phyloP scores from a whole-genome alignment of 2,797 vertebrate genomes.

The Gymnopithys bicolor region DNA sequence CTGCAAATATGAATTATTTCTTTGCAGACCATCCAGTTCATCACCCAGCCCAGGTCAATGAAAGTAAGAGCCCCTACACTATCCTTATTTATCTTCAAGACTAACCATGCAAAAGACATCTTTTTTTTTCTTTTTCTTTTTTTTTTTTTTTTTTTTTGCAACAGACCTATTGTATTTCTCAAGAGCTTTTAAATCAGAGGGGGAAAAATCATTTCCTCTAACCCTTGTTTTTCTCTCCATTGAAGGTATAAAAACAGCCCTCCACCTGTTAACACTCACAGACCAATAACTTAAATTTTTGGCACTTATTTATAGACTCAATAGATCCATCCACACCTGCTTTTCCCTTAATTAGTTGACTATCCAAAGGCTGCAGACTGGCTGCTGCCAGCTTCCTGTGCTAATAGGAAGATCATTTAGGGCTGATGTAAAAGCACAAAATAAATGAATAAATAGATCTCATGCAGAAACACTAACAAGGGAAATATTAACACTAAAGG shows the following conservation, averaged over 20 bases:
- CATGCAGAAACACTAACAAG: constrained; percentile 19
- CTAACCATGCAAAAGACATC: constrained; percentile 25
- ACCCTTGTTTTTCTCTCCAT: neutral
- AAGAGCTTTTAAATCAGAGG: constrained; percentile 61
- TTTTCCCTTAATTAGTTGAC: constrained; percentile 80
- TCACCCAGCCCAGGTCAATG: constrained; percentile 20
- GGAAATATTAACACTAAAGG: constrained; percentile 24
- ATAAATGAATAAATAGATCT: constrained; percentile 27
- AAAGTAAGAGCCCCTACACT: constrained; percentile 12
- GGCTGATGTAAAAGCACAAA: constrained; percentile 56
- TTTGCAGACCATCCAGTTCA: constrained; percentile 30
- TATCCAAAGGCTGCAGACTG: constrained; percentile 72
- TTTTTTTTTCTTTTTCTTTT: neutral
- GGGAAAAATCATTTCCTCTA: neutral
- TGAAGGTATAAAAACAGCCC: constrained; percentile 55
- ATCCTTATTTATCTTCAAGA: constrained; percentile 58
- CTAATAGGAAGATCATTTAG: constrained; percentile 73
- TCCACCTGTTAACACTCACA: constrained; percentile 79
- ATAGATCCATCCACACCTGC: constrained; percentile 80
- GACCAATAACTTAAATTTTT: constrained; percentile 79
- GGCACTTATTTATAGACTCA: constrained; percentile 75
- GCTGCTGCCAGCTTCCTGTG: constrained; percentile 74
- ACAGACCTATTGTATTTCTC: constrained; percentile 31
- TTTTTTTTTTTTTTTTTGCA: neutral
- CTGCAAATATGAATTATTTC: constrained; percentile 66